phyloP scores from a whole-genome alignment of 2,888 invertebrate genomes.

The Trichacis sp. region DNA sequence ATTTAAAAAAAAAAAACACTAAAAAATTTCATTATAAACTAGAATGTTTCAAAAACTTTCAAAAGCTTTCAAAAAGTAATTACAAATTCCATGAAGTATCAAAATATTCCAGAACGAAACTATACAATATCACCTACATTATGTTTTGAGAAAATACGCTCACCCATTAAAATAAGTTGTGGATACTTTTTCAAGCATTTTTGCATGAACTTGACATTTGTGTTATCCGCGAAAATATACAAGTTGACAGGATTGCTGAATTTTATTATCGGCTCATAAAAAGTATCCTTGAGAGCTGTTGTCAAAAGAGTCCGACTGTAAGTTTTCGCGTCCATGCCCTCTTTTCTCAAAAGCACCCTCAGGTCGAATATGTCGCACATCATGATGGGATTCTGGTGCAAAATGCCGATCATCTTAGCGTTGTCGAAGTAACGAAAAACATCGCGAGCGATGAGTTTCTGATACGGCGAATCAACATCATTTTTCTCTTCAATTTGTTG shows the following conservation, averaged over 20 bases:
- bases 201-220: conserved; percentile 74
- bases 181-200: conserved; percentile 79
- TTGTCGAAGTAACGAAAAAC: conserved; percentile 78
- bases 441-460: conserved; percentile 80
- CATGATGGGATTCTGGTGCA: conserved; percentile 80
- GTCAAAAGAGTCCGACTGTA: conserved; percentile 76
- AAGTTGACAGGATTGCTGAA: conserved; percentile 77
- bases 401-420: conserved; percentile 79
- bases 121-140: too few relatives aligned
- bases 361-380: conserved; percentile 76
- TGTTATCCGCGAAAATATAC: conserved; percentile 79
- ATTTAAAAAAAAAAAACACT: too few relatives aligned
- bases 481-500: conserved; percentile 56
- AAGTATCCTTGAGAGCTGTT: conserved; percentile 77
- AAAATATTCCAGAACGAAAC: too few relatives aligned
- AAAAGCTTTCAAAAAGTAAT: too few relatives aligned
- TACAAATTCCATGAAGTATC: too few relatives aligned
- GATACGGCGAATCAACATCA: conserved; percentile 75
- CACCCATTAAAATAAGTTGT: conserved; percentile 79
- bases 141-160: too few relatives aligned
- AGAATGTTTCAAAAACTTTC: too few relatives aligned
- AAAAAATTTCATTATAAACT: too few relatives aligned
- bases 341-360: conserved; percentile 74
- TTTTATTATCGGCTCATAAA: conserved; percentile 76
- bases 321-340: conserved; percentile 77